These are phyloP conservation scores for Acanthosoma haemorrhoidale DNA, from an alignment of 2,888 invertebrate species.

Conservation along the genomic window DNA sequence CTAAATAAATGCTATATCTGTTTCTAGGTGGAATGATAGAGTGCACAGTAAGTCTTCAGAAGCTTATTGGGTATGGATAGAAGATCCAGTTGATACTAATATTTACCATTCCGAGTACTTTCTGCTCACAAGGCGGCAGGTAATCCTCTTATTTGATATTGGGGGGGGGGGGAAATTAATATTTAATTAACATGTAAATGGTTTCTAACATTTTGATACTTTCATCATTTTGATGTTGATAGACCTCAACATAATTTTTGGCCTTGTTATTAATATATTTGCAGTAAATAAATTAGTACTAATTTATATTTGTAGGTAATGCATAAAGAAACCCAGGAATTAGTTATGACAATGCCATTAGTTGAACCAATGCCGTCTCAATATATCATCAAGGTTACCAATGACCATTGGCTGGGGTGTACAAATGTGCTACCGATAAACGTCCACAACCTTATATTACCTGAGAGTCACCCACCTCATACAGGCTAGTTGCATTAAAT, in stretches of 20 bases:
- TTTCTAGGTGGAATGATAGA: slow-evolving; percentile 76
- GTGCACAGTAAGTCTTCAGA: slow-evolving; percentile 83
- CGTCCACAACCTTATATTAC: slow-evolving; percentile 83
- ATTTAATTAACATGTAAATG: too few relatives aligned
- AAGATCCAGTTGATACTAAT: slow-evolving; percentile 87
- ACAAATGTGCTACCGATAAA: slow-evolving; percentile 57
- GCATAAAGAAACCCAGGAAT: slow-evolving; percentile 67
- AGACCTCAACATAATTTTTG: background rate
- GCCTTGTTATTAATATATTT: too few relatives aligned
- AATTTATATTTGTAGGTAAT: slow-evolving; percentile 55
- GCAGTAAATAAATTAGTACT: too few relatives aligned
- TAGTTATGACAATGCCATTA: slow-evolving; percentile 93
- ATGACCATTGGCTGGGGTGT: slow-evolving; percentile 75
- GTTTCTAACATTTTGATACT: too few relatives aligned
- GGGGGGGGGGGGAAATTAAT: too few relatives aligned
- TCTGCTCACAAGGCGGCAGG: slow-evolving; percentile 73
- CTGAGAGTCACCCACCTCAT: slow-evolving; percentile 85
- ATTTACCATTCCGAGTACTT: slow-evolving; percentile 96
- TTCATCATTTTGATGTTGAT: background rate
- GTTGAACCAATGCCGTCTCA: slow-evolving; percentile 85
- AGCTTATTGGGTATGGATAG: slow-evolving; percentile 96
- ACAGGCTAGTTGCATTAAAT: too few relatives aligned
- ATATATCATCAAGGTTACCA: slow-evolving; percentile 80
- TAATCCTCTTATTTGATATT: slow-evolving; percentile 43
- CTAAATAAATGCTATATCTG: too few relatives aligned